These are phyloP conservation scores for Clistopyga incitator DNA, from an alignment of 2,888 invertebrate genomes.

Conservation along the genomic window DNA sequence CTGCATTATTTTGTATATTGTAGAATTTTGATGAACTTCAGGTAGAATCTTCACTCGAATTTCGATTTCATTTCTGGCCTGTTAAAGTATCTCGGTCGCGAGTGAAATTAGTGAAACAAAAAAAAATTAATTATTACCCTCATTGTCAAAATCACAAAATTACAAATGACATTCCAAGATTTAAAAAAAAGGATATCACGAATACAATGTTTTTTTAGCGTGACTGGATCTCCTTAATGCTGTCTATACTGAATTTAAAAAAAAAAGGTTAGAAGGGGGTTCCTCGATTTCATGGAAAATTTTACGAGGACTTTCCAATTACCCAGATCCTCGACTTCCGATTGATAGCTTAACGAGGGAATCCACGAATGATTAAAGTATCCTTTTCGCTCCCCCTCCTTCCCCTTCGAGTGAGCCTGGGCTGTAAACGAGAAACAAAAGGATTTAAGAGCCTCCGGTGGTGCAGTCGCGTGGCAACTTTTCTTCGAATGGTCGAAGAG, in stretches of 20 bases:
- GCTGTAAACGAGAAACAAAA: conserved; percentile 44
- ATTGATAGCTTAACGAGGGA: conserved; percentile 33
- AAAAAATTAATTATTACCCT: too few relatives aligned
- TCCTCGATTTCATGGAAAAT: conserved; percentile 5
- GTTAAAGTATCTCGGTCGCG: too few relatives aligned
- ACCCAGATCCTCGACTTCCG: conserved; percentile 12
- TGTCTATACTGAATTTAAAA: not conserved
- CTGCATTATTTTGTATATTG: too few relatives aligned
- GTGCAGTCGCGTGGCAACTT: conserved; percentile 47
- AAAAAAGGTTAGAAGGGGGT: not conserved
- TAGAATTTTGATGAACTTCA: too few relatives aligned
- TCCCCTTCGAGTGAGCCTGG: not conserved
- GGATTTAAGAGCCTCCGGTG: conserved; percentile 33
- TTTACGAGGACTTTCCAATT: conserved; percentile 33
- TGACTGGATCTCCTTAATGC: too few relatives aligned
- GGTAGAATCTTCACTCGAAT: too few relatives aligned
- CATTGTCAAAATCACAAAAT: too few relatives aligned
- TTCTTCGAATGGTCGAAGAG: conserved; percentile 31
- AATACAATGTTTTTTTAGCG: too few relatives aligned
- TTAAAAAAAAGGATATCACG: too few relatives aligned
- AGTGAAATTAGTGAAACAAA: too few relatives aligned
- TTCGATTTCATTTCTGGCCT: too few relatives aligned
- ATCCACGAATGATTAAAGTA: conserved; percentile 67
- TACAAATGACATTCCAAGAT: not conserved
- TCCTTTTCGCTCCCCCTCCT: conserved; percentile 2